These are phyloP conservation scores for Eutolmus rufibarbis DNA, from an alignment of 2,888 invertebrate genomes.

Conservation along the genomic window DNA sequence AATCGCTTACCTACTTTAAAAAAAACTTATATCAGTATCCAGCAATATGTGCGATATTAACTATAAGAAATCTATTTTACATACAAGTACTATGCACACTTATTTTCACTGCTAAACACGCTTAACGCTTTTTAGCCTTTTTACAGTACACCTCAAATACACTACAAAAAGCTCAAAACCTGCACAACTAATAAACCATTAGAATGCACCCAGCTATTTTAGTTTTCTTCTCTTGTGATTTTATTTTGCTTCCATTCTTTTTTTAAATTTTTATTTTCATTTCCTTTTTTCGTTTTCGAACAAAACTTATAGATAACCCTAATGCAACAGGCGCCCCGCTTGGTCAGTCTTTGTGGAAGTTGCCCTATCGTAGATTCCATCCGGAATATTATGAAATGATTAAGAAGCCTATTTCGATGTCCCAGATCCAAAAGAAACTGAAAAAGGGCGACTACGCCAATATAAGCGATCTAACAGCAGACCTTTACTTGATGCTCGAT, in stretches of 20 bases:
- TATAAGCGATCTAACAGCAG: slow-evolving; percentile 87
- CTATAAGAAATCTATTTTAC: not conserved
- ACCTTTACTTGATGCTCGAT: slow-evolving; percentile 95
- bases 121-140: not conserved
- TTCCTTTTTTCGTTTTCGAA: slow-evolving; percentile 46
- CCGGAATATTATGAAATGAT: slow-evolving; percentile 98
- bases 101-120: not conserved
- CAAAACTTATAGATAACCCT: slow-evolving; percentile 57
- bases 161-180: not conserved
- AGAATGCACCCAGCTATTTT: not conserved
- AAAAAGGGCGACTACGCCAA: slow-evolving; percentile 82
- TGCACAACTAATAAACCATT: not conserved
- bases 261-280: slow-evolving; percentile 48
- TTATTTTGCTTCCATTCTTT: slow-evolving; percentile 31
- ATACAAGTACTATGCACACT: not conserved
- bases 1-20: too few relatives aligned
- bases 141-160: not conserved
- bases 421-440: slow-evolving; percentile 88
- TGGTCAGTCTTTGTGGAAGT: slow-evolving; percentile 90
- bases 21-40: too few relatives aligned
- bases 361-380: slow-evolving; percentile 90
- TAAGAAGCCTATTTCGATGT: slow-evolving; percentile 91
- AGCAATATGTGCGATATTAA: not conserved
- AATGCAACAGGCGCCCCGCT: slow-evolving; percentile 75
- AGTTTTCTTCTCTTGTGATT: slow-evolving; percentile 25